Conservation (phyloP, 2,113 vertebrate species). For the Limanda limanda region DNA sequence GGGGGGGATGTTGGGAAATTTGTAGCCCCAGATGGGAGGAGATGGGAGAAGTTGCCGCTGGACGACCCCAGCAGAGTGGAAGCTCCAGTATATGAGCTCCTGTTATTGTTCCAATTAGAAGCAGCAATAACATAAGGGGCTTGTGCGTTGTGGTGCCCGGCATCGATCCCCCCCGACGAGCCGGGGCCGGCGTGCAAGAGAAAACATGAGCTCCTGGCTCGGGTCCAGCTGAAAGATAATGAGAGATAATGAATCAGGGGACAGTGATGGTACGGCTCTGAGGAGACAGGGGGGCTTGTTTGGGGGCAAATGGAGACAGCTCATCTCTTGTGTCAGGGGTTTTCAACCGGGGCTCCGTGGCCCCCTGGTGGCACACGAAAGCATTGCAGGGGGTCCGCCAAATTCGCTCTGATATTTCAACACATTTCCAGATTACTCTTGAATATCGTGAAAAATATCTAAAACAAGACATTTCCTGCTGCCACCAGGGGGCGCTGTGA, state of each 20-base stretch:
- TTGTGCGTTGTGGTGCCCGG: constrained; percentile 52
- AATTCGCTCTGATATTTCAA: too few relatives aligned
- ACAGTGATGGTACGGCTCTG: constrained; percentile 60
- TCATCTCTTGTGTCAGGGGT: constrained; percentile 66
- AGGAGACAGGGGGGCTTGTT: constrained; percentile 66
- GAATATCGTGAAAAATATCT: too few relatives aligned
- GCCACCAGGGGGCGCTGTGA: too few relatives aligned
- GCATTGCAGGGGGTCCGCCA: too few relatives aligned
- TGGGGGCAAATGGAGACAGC: constrained; percentile 69
- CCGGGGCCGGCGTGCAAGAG: constrained; percentile 62
- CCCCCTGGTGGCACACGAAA: too few relatives aligned
- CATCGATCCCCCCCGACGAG: constrained; percentile 65
- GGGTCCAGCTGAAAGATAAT: constrained; percentile 73
- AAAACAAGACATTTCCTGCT: too few relatives aligned
- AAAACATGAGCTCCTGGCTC: constrained; percentile 65
- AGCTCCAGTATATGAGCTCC: constrained; percentile 32
- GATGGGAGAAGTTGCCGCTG: constrained; percentile 59
- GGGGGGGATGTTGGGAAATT: constrained; percentile 37
- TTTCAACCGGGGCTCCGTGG: too few relatives aligned
- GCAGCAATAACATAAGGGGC: constrained; percentile 59
- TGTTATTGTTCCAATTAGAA: constrained; percentile 77
- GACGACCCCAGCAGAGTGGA: constrained; percentile 47
- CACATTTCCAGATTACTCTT: too few relatives aligned
- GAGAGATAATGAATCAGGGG: constrained; percentile 76
- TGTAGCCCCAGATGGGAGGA: constrained; percentile 65